These are phyloP conservation scores for Meda fulgida DNA, from an alignment of 2,797 vertebrate species.

Conservation along the genomic window DNA sequence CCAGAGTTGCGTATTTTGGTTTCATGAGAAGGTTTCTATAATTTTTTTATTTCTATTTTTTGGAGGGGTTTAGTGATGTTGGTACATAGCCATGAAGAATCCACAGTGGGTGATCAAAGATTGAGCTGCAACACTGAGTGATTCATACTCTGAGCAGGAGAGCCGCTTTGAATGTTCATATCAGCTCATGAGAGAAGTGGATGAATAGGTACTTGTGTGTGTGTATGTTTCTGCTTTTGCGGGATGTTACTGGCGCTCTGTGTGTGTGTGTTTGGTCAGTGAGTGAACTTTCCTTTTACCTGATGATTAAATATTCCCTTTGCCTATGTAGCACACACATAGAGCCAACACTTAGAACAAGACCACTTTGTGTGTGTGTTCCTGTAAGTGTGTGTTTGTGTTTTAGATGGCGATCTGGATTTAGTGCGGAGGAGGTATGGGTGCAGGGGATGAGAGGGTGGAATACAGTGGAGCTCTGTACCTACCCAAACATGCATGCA, in stretches of 20 bases:
- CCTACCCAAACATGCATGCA: neutral
- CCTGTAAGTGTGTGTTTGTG: constrained; percentile 19
- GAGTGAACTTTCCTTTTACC: constrained; percentile 12
- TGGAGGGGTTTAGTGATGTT: constrained; percentile 25
- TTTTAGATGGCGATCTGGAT: constrained; percentile 26
- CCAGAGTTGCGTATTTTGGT: neutral
- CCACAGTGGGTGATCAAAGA: constrained; percentile 32
- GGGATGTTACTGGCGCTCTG: neutral
- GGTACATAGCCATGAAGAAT: constrained; percentile 3
- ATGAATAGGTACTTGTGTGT: constrained; percentile 45
- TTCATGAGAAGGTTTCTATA: constrained; percentile 28
- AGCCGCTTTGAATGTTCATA: constrained; percentile 34
- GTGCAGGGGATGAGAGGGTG: constrained; percentile 17
- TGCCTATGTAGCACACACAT: constrained; percentile 9
- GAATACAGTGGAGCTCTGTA: constrained; percentile 39
- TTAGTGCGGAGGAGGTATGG: constrained; percentile 11
- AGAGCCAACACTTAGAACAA: constrained; percentile 32
- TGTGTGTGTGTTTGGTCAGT: constrained; percentile 30
- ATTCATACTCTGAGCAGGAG: constrained; percentile 28
- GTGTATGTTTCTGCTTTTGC: constrained; percentile 5
- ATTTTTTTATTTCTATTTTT: neutral
- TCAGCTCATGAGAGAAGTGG: constrained; percentile 22
- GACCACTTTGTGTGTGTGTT: constrained; percentile 28
- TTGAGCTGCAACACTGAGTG: constrained; percentile 42
- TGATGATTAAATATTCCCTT: constrained; percentile 35